A percentile compares a stretch with the other conserved stretches of the same genome.
phyloP scores from a whole-genome alignment of 2,797 vertebrate genomes.

The Austrolebias charrua region DNA sequence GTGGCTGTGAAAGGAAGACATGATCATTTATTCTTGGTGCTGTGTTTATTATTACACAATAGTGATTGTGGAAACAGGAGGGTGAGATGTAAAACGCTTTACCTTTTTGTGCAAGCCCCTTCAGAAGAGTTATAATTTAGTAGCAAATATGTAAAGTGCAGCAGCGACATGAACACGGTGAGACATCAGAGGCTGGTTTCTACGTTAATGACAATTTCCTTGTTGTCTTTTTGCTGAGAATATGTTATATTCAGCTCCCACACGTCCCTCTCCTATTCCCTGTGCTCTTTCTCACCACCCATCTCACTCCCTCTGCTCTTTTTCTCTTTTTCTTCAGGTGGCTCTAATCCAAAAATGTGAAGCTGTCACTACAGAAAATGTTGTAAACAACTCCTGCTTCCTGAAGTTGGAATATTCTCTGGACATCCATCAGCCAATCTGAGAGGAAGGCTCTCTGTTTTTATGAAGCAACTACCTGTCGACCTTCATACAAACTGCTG shows the following conservation, averaged over 20 bases:
- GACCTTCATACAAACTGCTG: slow-evolving; percentile 47
- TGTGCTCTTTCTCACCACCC: slow-evolving; percentile 23
- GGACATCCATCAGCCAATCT: slow-evolving; percentile 10
- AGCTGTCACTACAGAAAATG: slow-evolving; percentile 37
- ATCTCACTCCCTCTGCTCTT: slow-evolving; percentile 26
- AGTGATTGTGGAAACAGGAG: neutral
- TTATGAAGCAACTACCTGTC: slow-evolving; percentile 42
- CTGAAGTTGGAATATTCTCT: slow-evolving; percentile 21
- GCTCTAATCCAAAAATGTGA: slow-evolving; percentile 28
- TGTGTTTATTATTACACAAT: neutral
- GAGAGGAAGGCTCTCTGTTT: slow-evolving; percentile 3
- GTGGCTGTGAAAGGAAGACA: slow-evolving; percentile 14
- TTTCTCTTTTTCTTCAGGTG: slow-evolving; percentile 55
- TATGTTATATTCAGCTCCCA: slow-evolving; percentile 65
- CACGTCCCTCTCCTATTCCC: slow-evolving; percentile 43
- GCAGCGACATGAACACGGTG: slow-evolving; percentile 46
- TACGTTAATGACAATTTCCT: slow-evolving; percentile 63
- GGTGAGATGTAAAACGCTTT: slow-evolving; percentile 23
- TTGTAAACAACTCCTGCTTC: neutral
- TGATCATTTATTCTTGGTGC: no score
- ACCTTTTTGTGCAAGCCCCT: slow-evolving; percentile 29
- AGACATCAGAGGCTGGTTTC: slow-evolving; percentile 64
- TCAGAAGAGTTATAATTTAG: slow-evolving; percentile 36
- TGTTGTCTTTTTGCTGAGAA: slow-evolving; percentile 54
- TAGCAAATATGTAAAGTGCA: slow-evolving; percentile 46